Evolutionary conservation across 2,113 vertebrate genomes (phyloP), one percentile per base, ranked within the genome.

Genomic region (Rhinichthys klamathensis): DNA sequence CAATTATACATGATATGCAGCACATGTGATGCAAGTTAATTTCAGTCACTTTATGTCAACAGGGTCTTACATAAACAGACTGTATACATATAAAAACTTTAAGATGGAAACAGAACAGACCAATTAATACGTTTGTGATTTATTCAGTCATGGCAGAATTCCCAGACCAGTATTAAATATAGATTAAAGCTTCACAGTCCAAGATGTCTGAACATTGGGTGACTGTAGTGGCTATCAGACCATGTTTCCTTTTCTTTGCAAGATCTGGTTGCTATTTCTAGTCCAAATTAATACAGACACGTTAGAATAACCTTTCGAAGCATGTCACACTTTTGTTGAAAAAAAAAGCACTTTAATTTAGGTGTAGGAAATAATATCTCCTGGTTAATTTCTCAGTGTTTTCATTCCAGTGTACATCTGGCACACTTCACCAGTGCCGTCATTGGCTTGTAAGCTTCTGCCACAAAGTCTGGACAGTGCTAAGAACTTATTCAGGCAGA

Each of bases 401-500:
- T 80, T 27, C 78, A 30, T 60, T 60, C n/a, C 58, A 44, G 6
- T 63, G 38, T 27, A 65, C 63, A 51, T 72, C 27, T 72, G 67
- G 72, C 65, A 82, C 10, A 81, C 44, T 81, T 83, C 67, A 83
- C 65, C 67, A 58, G 7, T 41, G 63, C 32, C 72, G 46, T 56
- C 67, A 35, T 16, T 56, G 65, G 27, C 79, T 69, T 32, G 41
- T 81, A 69, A 51, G 61, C 27, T 46, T 65, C 60, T 65, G 13
- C 44, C 30, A 67, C 56, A 25, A 77, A 69, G 49, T 79, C 46
- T 60, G 41, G 84, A 49, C 32, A 46, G n/a, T 61, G 78, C 78
- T 35, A 41, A 49, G n/a, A 86, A 72, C 8, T 38, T 78, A 54
- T 80, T 74, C 54, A 86, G 84, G 65, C 27, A 49, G 84, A 85